A percentile compares a stretch with the other conserved stretches of the same genome.
phyloP scores from a whole-genome alignment of 1,140 invertebrate genomes.

The Streblospio benedicti region DNA sequence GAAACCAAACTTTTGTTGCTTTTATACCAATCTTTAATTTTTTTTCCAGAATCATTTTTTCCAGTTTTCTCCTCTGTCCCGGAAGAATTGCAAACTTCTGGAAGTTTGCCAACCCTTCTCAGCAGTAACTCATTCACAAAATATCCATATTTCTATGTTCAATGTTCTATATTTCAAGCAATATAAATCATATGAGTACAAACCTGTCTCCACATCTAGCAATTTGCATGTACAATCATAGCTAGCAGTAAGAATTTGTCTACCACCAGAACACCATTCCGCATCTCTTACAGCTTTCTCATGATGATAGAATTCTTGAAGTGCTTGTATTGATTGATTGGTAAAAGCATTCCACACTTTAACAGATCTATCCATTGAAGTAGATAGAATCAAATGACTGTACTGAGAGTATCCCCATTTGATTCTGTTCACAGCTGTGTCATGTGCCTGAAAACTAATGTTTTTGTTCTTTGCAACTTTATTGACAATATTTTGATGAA shows the following conservation, averaged over 20 bases:
- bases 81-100: background rate
- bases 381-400: slow-evolving; percentile 45
- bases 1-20: no score
- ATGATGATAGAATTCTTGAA: slow-evolving; percentile 25
- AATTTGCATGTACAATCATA: slow-evolving; percentile 34
- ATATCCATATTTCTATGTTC: background rate
- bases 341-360: slow-evolving; percentile 41
- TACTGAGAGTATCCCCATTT: slow-evolving; percentile 34
- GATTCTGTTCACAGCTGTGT: slow-evolving; percentile 27
- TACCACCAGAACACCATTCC: slow-evolving; percentile 31
- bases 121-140: background rate
- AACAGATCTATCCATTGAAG: slow-evolving; percentile 36
- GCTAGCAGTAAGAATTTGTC: slow-evolving; percentile 29
- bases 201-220: slow-evolving; percentile 38
- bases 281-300: slow-evolving; percentile 36
- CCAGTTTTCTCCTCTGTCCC: background rate
- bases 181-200: background rate
- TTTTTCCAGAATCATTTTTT: background rate
- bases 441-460: slow-evolving; percentile 22
- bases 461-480: slow-evolving; percentile 19
- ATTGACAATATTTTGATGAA: background rate
- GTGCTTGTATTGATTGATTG: slow-evolving; percentile 23
- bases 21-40: background rate
- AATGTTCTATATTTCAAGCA: background rate
- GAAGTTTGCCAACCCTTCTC: background rate